Percentiles rank a stretch among this genome's conserved stretches.
Evolutionary conservation across 2,113 vertebrate genomes (phyloP).

Genomic region (Bambusicola thoracicus): DNA sequence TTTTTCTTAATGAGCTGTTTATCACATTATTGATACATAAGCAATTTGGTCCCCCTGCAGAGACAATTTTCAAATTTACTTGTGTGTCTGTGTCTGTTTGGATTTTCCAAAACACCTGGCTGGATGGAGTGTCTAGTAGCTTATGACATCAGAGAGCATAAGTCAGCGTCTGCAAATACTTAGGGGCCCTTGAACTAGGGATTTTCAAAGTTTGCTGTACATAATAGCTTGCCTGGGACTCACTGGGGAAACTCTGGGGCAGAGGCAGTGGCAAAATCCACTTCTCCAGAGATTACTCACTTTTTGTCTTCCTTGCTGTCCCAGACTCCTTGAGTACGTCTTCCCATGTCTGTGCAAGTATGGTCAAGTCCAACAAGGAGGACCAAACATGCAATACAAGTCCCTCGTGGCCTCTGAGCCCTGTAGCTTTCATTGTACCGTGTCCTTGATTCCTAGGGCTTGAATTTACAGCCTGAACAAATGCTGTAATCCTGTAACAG

Average conservation of each 20-base stretch:
- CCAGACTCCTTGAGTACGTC: background rate
- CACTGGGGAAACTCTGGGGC: background rate
- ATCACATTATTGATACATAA: background rate
- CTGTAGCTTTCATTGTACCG: rapidly evolving
- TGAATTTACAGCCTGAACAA: background rate
- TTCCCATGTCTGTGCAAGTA: background rate
- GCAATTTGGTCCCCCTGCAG: background rate
- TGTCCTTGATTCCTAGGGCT: background rate
- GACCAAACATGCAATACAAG: background rate
- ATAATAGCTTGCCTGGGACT: background rate
- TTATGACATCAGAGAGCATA: background rate
- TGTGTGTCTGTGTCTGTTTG: background rate
- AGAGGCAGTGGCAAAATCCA: background rate
- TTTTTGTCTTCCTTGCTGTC: background rate
- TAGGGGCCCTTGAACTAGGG: background rate
- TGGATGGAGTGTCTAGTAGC: constrained; percentile 25
- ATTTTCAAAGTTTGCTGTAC: background rate
- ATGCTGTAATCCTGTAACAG: background rate
- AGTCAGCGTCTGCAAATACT: constrained; percentile 31
- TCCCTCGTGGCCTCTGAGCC: background rate
- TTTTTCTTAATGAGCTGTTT: background rate
- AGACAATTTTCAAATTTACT: background rate
- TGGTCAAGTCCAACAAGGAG: background rate
- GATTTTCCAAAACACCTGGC: constrained; percentile 13
- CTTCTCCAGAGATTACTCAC: background rate